Conservation (phyloP, 2,113 vertebrate genomes). For the Vidua macroura region DNA sequence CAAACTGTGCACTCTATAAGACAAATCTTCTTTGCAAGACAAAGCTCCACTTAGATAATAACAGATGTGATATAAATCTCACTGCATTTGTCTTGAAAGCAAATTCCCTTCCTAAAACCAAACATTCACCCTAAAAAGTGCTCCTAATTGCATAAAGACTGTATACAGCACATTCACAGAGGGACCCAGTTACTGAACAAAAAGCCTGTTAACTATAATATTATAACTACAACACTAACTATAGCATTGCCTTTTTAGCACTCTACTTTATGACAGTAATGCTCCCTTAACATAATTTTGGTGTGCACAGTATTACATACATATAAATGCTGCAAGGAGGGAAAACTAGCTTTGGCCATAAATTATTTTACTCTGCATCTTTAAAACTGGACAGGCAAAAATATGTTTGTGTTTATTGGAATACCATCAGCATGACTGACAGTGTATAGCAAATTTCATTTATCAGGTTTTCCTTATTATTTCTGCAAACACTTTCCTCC, state of each 20-base stretch:
- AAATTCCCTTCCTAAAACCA: not conserved
- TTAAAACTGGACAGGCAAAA: not conserved
- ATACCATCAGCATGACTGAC: not conserved
- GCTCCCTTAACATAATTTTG: not conserved
- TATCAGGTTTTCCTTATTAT: not conserved
- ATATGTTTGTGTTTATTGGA: slow-evolving; percentile 5
- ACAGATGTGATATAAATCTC: slow-evolving; percentile 8
- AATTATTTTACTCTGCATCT: not conserved
- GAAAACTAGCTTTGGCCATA: not conserved
- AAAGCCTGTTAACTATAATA: slow-evolving; percentile 1
- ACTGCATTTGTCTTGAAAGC: slow-evolving; percentile 17
- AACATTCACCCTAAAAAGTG: not conserved
- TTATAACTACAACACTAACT: not conserved
- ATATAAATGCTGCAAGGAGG: not conserved
- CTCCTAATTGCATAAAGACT: slow-evolving; percentile 12
- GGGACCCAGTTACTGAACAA: not conserved
- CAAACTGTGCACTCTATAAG: not conserved
- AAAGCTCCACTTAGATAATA: slow-evolving; percentile 18
- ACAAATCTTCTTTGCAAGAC: not conserved
- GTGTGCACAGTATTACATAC: not conserved
- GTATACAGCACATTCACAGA: not conserved
- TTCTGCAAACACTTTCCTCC: slow-evolving; percentile 16
- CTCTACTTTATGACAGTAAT: not conserved
- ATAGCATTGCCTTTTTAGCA: not conserved
- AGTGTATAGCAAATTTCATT: not conserved